Evolutionary conservation across 2,797 vertebrate species (phyloP), one percentile per base, ranked within the genome.

Genomic region (Halcyon chelicuti): DNA sequence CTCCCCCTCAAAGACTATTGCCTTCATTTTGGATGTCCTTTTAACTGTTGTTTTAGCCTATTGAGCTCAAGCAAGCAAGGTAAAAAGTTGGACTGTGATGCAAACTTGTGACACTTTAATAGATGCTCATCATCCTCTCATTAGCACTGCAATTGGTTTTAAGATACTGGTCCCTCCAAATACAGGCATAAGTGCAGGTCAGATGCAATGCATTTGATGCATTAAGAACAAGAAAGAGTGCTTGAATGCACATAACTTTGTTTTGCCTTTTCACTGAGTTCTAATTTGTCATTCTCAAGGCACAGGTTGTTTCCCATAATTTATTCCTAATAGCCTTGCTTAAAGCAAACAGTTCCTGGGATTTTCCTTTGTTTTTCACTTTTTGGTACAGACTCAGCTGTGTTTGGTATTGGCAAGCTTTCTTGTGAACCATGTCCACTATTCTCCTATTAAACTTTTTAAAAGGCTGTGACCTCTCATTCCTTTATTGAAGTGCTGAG

Each of bases 101-200:
- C 67, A 74, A 87, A 84, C 39, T 13, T 17, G 33, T 91, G 87
- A 89, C 65, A 40, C 65, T 52, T 58, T 55, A 87, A 84, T 74
- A 75, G 81, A 71, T 52, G 91, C 60, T 85, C 67, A 67, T 86
- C 28, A 35, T 42, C 81, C 35, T 18, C 80, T 93, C 68, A 29
- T 39, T 47, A 60, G 58, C 35, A 29, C 20, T 40, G 16, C 81
- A 89, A 90, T 75, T 60, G 60, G 39, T 65, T 92, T 94, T 73
- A 81, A 78, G 90, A 73, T 86, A 72, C 86, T 22, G 0, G 87
- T 95, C 85, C 92, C 89, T 94, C 58, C 65, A 60, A 31, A 93
- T 90, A 60, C 49, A 91, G 68, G 20, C n/a, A 4, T 51, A 68
- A 92, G 86, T 42, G 63, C 40, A 37, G 78, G 73, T 67, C 90